These are phyloP conservation scores for Bombus waltoni DNA, from an alignment of 1,140 invertebrate species.

Conservation along the genomic window DNA sequence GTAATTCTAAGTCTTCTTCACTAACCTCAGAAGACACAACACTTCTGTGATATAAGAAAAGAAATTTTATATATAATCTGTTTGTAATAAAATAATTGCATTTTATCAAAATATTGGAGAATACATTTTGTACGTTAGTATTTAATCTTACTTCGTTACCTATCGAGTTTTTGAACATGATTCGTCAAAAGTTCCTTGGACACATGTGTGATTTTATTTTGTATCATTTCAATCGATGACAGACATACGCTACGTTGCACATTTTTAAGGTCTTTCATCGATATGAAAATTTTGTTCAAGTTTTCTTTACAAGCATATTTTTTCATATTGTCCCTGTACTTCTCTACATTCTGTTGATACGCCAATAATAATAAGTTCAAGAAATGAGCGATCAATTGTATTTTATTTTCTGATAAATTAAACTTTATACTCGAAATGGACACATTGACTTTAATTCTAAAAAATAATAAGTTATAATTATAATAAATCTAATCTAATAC, in stretches of 20 bases:
- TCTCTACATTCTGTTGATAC: slow-evolving; percentile 48
- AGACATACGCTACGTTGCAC: slow-evolving; percentile 72
- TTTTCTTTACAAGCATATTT: background rate
- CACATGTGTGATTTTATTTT: slow-evolving; percentile 65
- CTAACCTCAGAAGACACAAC: slow-evolving; percentile 87
- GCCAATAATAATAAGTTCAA: slow-evolving; percentile 85
- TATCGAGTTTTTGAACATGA: slow-evolving; percentile 73
- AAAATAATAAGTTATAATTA: slow-evolving; percentile 55
- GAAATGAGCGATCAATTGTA: slow-evolving; percentile 87
- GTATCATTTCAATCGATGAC: slow-evolving; percentile 66
- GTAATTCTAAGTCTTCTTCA: slow-evolving; percentile 89
- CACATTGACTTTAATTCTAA: slow-evolving; percentile 90
- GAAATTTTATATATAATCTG: background rate
- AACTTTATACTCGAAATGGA: slow-evolving; percentile 88
- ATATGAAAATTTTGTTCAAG: slow-evolving; percentile 23
- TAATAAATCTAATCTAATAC: background rate
- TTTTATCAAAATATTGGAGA: background rate
- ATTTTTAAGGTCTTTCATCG: slow-evolving; percentile 66
- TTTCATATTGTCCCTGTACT: slow-evolving; percentile 29
- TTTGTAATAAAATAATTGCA: background rate
- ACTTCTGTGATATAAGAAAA: slow-evolving; percentile 74
- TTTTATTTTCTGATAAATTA: slow-evolving; percentile 90
- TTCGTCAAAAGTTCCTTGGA: slow-evolving; percentile 66
- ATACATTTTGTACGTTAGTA: slow-evolving; percentile 1
- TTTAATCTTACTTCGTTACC: slow-evolving; percentile 72